Evolutionary conservation across 2,113 vertebrate species (phyloP), one percentile per base, ranked within the genome.

Genomic region (Myotis davidii): DNA sequence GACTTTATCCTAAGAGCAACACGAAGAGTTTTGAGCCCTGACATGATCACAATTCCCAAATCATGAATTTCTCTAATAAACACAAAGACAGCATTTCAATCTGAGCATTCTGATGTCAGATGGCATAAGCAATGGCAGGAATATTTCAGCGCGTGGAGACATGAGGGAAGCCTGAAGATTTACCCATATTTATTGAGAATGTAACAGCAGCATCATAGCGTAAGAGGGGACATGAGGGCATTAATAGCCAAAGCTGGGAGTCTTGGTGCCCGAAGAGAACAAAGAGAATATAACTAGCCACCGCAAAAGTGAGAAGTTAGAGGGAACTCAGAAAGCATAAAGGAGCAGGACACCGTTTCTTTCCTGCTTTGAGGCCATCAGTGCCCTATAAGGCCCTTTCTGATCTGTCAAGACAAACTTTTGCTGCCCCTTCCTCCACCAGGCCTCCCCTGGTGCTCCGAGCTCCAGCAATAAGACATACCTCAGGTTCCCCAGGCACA

Each of bases 1-100:
- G 29, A 85, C 34, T 88, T 94, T 48, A 42, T 42, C 69, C 74
- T 56, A 72, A 82, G 27, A 90, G 81, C 42, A 76, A 42, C 12
- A 50, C 0, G 3, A 67, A 85, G 59, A 64, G 56, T 76, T 32
- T 37, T 56, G n/a, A 73, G 64, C 59, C 50, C 21, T 32, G 76
- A 34, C 48, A 23, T 5, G 56, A 50, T 59, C 32, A 6, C 25
- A 78, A 20, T 67, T 27, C 37, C 42, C 42, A 82, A 48, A 3
- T 88, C n/a, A 21, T 20, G 12, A 12, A 39, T 85, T 61, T 78
- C 74, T 54, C 34, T 8, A 52, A 59, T 67, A 16, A 91, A 65
- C 54, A 69, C 29, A 14, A 14, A 29, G 20, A 1, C 6, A 37
- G 23, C 10, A 20, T 83, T 73, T 64, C 21, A 50, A 86, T 34